phyloP scores from a whole-genome alignment of 2,797 vertebrate species.

The Lutjanus campechanus region DNA sequence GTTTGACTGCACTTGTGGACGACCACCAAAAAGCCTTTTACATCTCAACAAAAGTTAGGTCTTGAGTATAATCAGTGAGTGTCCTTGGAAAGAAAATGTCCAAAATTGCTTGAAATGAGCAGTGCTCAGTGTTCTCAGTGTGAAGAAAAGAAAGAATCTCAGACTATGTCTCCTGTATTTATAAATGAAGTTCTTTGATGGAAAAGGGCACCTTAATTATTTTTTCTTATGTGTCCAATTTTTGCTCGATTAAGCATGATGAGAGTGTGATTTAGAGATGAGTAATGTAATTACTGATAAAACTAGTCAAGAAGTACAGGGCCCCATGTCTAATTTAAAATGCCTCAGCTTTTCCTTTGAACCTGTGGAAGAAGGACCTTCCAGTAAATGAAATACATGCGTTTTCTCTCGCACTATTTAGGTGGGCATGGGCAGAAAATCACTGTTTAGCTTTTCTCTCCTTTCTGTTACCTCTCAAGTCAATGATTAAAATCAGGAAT shows the following conservation, averaged over 20 bases:
- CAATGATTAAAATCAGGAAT: constrained; percentile 82
- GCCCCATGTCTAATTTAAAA: constrained; percentile 76
- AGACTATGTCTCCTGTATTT: constrained; percentile 56
- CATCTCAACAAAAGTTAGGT: constrained; percentile 15
- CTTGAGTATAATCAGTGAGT: constrained; percentile 26
- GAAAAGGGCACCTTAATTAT: constrained; percentile 75
- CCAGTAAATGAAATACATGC: constrained; percentile 68
- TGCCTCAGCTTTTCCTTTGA: constrained; percentile 75
- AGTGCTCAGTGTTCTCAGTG: constrained; percentile 31
- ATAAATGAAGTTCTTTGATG: constrained; percentile 75
- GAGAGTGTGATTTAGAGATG: constrained; percentile 77
- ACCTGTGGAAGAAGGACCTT: constrained; percentile 55
- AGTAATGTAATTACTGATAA: constrained; percentile 84
- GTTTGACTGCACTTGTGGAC: not conserved
- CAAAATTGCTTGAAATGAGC: constrained; percentile 53
- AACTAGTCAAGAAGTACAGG: constrained; percentile 71
- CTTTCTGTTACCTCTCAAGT: constrained; percentile 69
- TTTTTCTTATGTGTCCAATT: constrained; percentile 74
- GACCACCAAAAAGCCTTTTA: constrained; percentile 24
- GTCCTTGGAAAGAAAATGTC: constrained; percentile 50
- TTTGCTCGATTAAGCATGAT: constrained; percentile 78
- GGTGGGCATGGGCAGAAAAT: constrained; percentile 62
- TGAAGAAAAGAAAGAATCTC: not conserved
- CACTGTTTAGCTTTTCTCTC: constrained; percentile 63
- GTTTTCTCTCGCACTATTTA: constrained; percentile 68